phyloP scores from a whole-genome alignment of 2,797 vertebrate species.

The Graptemys geographica region DNA sequence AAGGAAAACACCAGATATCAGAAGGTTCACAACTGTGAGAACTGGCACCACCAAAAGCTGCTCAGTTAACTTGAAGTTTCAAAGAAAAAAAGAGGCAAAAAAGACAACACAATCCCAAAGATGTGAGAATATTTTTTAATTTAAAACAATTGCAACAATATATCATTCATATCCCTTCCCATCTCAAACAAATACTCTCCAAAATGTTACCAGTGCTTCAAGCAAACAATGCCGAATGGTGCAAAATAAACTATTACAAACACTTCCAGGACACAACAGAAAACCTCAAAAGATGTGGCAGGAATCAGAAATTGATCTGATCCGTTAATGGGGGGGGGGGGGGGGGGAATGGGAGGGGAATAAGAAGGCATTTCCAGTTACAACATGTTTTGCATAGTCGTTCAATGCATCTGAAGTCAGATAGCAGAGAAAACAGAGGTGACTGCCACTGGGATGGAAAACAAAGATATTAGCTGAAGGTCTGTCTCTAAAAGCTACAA shows the following conservation, averaged over 20 bases:
- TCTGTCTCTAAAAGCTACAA: neutral
- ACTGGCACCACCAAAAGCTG: neutral
- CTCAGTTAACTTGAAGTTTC: neutral
- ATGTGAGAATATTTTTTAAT: constrained; percentile 84
- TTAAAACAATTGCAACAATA: constrained; percentile 81
- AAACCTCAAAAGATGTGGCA: constrained; percentile 22
- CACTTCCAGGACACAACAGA: constrained; percentile 61
- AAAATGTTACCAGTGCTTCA: constrained; percentile 71
- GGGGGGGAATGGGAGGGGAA: neutral
- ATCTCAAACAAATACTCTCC: constrained; percentile 74
- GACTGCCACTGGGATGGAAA: constrained; percentile 31
- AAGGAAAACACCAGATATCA: neutral
- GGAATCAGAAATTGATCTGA: constrained; percentile 26
- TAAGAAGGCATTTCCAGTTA: constrained; percentile 53
- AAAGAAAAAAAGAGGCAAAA: constrained; percentile 43
- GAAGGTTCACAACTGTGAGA: neutral
- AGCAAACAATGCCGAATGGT: constrained; percentile 71
- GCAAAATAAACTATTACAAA: constrained; percentile 77
- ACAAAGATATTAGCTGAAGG: constrained; percentile 38
- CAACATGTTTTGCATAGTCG: constrained; percentile 44
- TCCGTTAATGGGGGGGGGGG: neutral
- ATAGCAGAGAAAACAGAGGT: constrained; percentile 24
- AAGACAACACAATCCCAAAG: constrained; percentile 43
- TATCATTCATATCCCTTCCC: constrained; percentile 77
- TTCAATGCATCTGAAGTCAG: constrained; percentile 24